These are phyloP conservation scores for Empidonax alnorum DNA, from an alignment of 2,113 vertebrate genomes.

Conservation along the genomic window DNA sequence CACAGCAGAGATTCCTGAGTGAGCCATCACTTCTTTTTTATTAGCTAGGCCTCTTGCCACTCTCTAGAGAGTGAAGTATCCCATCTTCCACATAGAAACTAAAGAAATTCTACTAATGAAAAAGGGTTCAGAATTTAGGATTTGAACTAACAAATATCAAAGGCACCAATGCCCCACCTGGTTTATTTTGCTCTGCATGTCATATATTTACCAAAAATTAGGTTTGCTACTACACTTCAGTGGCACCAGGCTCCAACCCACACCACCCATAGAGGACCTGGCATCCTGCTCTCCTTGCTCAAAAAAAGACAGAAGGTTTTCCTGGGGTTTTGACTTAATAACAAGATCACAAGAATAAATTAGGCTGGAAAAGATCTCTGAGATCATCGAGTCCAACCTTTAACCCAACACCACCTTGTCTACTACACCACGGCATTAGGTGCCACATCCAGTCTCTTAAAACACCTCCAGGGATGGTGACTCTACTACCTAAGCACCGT, in stretches of 20 bases:
- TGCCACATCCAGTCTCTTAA: too few species aligned
- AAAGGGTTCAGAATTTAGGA: not conserved
- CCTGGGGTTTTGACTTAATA: not conserved
- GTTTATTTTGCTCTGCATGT: not conserved
- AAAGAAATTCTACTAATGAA: not conserved
- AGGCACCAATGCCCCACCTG: fast-evolving
- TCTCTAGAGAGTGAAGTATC: not conserved
- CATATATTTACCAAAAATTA: not conserved
- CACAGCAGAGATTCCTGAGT: not conserved
- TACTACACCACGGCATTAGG: too few species aligned
- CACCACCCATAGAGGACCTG: fast-evolving
- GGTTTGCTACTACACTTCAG: not conserved
- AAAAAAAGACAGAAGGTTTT: not conserved
- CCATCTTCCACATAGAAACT: not conserved
- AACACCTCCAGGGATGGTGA: too few species aligned
- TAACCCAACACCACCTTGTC: too few species aligned
- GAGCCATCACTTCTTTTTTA: not conserved
- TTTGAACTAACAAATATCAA: not conserved
- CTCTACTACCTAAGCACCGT: not conserved
- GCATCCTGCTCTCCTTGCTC: not conserved
- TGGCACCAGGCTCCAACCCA: not conserved
- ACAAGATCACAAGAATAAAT: not conserved
- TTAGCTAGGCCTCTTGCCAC: not conserved
- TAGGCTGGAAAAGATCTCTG: too few species aligned
- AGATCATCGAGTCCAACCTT: too few species aligned